phyloP scores from a whole-genome alignment of 2,888 invertebrate genomes.

The Chirona hameri region DNA sequence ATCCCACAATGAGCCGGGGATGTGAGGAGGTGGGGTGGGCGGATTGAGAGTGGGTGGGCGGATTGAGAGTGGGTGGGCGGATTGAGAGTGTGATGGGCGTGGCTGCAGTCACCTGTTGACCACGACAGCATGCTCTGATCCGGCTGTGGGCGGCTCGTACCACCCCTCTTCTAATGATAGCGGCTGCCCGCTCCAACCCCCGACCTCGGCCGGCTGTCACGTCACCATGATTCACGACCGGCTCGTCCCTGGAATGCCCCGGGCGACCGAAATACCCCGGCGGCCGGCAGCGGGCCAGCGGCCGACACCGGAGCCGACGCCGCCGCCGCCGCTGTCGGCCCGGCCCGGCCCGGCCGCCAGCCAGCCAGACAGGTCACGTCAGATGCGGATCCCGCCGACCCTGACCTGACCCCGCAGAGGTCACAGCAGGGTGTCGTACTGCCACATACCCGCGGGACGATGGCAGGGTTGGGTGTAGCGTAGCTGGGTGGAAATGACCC shows the following conservation, averaged over 20 bases:
- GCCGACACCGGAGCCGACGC: background rate
- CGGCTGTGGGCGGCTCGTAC: background rate
- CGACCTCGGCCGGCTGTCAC: background rate
- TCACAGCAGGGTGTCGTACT: too few relatives aligned
- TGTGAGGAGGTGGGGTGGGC: too few relatives aligned
- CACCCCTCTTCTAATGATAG: background rate
- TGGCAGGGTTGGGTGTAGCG: too few relatives aligned
- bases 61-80: too few relatives aligned
- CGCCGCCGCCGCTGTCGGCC: background rate
- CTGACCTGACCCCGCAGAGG: too few relatives aligned
- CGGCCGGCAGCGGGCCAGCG: background rate
- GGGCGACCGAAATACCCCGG: background rate
- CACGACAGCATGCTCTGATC: background rate
- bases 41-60: too few relatives aligned
- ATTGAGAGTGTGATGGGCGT: too few relatives aligned
- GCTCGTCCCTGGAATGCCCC: conserved; percentile 2
- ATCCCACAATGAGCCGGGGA: too few relatives aligned
- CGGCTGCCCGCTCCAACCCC: background rate
- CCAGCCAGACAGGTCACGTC: background rate
- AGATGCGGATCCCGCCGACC: too few relatives aligned
- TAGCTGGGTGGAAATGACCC: too few relatives aligned
- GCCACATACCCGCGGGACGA: too few relatives aligned
- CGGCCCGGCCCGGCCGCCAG: background rate
- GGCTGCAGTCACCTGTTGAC: background rate
- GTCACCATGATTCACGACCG: conserved; percentile 14